phyloP scores from a whole-genome alignment of 2,797 vertebrate genomes.

The Paguma larvata region DNA sequence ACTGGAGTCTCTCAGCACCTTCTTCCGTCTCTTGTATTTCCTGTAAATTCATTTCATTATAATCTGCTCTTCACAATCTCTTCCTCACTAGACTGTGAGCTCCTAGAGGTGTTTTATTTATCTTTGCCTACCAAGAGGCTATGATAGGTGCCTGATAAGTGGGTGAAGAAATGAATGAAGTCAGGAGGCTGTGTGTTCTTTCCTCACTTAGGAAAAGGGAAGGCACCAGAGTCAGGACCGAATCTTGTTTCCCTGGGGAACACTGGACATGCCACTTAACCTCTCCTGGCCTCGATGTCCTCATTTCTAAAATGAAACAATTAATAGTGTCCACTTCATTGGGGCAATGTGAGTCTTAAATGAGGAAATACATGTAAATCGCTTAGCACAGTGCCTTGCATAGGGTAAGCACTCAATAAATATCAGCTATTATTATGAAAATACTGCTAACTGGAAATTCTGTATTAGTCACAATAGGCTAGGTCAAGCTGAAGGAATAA shows the following conservation, averaged over 20 bases:
- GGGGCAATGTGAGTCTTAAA: neutral
- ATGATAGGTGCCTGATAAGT: neutral
- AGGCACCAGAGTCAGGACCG: neutral
- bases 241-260: neutral
- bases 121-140: neutral
- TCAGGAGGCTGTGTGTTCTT: neutral
- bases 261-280: neutral
- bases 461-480: neutral
- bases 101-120: neutral
- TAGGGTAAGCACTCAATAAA: neutral
- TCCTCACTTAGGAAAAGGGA: neutral
- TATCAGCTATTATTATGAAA: neutral
- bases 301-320: constrained; percentile 1
- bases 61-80: neutral
- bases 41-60: neutral
- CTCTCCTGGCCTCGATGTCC: neutral
- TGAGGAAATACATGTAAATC: neutral
- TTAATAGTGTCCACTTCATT: neutral
- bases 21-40: neutral
- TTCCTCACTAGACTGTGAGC: neutral
- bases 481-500: neutral
- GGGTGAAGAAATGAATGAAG: neutral
- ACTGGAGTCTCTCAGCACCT: neutral
- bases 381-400: neutral
- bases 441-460: neutral